These are phyloP conservation scores for Blastobasis adustella DNA, from an alignment of 2,888 invertebrate species.

Conservation along the genomic window DNA sequence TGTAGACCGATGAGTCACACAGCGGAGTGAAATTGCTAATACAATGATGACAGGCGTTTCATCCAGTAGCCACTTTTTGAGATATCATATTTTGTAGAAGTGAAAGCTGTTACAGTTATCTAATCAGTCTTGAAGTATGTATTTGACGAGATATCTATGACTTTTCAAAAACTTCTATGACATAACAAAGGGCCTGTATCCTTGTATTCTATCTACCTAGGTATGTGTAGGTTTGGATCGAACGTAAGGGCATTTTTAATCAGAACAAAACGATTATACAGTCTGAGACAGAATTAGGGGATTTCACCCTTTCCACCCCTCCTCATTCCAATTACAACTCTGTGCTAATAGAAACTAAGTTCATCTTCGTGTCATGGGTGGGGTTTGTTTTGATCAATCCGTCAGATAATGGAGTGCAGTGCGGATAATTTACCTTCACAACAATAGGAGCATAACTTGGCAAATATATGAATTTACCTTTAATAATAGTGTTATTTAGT, in stretches of 20 bases:
- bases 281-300: conserved; percentile 39
- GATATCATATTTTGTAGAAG: too few relatives aligned
- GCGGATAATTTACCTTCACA: conserved; percentile 12
- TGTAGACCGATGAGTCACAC: conserved; percentile 61
- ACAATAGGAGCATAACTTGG: too few relatives aligned
- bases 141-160: too few relatives aligned
- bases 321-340: conserved; percentile 13
- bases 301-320: conserved; percentile 33
- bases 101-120: too few relatives aligned
- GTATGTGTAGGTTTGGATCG: too few relatives aligned
- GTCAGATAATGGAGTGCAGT: conserved; percentile 27
- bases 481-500: too few relatives aligned
- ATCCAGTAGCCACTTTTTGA: too few relatives aligned
- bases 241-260: conserved; percentile 10
- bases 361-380: conserved; percentile 12
- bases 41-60: conserved; percentile 28
- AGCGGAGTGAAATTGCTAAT: conserved; percentile 32
- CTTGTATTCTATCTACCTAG: too few relatives aligned
- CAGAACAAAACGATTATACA: conserved; percentile 29
- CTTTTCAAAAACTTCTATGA: too few relatives aligned
- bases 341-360: conserved; percentile 11
- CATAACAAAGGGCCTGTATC: too few relatives aligned
- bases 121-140: too few relatives aligned
- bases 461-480: too few relatives aligned
- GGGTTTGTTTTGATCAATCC: conserved; percentile 21